Base-by-base conservation (phyloP, 2,888 invertebrate genomes). In the Formica aserva region DNA sequence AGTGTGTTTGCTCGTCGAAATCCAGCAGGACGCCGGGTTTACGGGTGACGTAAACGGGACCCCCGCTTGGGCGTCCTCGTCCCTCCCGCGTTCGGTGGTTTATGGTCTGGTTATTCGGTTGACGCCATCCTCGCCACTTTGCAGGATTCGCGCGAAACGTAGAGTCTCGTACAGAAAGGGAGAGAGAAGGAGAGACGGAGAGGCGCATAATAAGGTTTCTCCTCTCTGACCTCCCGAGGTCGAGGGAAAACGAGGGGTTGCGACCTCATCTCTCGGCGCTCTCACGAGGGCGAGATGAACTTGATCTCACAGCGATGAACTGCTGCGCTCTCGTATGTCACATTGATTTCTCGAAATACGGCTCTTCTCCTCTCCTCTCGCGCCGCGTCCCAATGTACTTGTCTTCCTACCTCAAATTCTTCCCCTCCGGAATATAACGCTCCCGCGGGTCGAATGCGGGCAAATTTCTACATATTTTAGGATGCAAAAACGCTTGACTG, bases 1-100 rank as follows among this genome's bases (percentile, higher is more conserved):
- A 91, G 91, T 91, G 91, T 92, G 91, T 92, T 92, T 91, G 91
- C 91, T 89, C 90, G 91, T 90, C 91, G 87, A 90, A 92, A 91
- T 92, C 91, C 92, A 85, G 85, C 87, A 80, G 88, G 89, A 86
- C 85, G 85, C 82, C 89, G 48, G 90, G 89, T 92, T 92, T 92
- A 91, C 91, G 92, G 89, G 89, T 90, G 90, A 90, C 91, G 91
- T 88, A 91, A 92, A 91, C 87, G 90, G 90, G 74, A 83, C 87
- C 77, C 87, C 57, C 85, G 71, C 81, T 71, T 45, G 75, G 66
- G 62, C 85, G 67, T 80, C 45, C 60, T 69, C 84, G 77, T 55
- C 65, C 74, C 69, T 82, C 66, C 85, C 86, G 75, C 48, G 6
- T n/a, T 83, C 75, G 87, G 86, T 88, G 91, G 89, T 90, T 91